A percentile compares a stretch with the other conserved stretches of the same genome.
These are phyloP conservation scores for Ephialtes manifestator DNA, from an alignment of 2,888 invertebrate genomes.

Conservation along the genomic window DNA sequence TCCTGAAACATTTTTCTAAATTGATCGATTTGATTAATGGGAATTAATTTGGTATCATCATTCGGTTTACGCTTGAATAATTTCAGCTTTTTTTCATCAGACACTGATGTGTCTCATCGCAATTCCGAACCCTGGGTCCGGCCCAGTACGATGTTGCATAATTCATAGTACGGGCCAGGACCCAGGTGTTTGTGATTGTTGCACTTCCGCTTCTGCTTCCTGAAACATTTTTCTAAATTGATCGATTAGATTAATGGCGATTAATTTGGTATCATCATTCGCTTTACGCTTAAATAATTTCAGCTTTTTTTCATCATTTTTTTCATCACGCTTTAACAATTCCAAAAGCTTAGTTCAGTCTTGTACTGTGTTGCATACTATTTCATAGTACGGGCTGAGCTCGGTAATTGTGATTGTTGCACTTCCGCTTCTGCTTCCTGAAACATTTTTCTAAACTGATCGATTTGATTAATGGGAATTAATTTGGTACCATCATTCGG, in stretches of 20 bases:
- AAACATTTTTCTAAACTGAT: background rate
- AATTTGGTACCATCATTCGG: conserved; percentile 5
- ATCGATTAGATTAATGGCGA: no score
- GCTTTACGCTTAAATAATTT: no score
- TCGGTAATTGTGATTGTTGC: background rate
- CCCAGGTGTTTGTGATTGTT: no score
- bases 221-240: no score
- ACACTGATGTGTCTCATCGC: no score
- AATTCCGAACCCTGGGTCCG: background rate
- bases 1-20: background rate
- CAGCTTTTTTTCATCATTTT: no score
- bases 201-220: no score
- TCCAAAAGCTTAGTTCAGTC: no score
- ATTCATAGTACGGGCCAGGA: no score
- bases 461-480: background rate
- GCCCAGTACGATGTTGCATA: background rate
- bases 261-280: no score
- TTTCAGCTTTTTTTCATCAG: background rate
- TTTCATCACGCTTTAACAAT: no score
- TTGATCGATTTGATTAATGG: background rate
- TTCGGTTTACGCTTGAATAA: conserved; percentile 13
- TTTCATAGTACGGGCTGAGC: conserved; percentile 10
- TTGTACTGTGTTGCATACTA: no score
- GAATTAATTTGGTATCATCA: background rate
- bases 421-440: background rate